These are phyloP conservation scores for Neodiprion fabricii DNA, from an alignment of 1,140 invertebrate species.

Conservation along the genomic window DNA sequence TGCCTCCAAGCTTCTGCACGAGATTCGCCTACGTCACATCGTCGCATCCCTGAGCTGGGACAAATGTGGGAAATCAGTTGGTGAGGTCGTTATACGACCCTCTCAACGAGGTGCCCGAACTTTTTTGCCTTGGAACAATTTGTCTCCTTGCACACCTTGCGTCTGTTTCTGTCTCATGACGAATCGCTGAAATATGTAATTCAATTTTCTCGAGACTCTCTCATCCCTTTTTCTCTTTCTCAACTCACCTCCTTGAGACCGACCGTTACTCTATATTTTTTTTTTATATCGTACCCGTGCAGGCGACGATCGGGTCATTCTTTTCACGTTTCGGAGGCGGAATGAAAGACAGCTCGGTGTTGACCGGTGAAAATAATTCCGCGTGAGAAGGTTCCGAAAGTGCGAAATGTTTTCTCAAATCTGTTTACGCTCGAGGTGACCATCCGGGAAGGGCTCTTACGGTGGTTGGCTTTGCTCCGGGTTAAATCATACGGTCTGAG, in stretches of 20 bases:
- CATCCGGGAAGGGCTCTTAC: neutral
- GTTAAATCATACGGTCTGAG: conserved; percentile 34
- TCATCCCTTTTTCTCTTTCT: conserved; percentile 4
- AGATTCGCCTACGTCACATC: too few relatives aligned
- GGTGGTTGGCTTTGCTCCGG: conserved; percentile 33
- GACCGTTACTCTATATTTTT: too few relatives aligned
- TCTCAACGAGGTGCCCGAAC: conserved; percentile 34
- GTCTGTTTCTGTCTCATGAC: neutral
- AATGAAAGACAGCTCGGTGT: neutral
- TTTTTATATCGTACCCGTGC: neutral
- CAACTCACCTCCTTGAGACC: neutral
- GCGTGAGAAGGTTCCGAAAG: neutral
- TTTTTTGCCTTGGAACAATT: neutral
- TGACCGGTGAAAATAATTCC: conserved; percentile 6
- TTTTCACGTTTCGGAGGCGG: neutral
- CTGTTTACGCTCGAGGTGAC: neutral
- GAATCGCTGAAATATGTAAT: neutral
- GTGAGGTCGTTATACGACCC: conserved; percentile 9
- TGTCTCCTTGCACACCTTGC: neutral
- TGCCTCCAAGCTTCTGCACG: too few relatives aligned
- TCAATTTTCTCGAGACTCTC: neutral
- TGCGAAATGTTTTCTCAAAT: conserved; percentile 12
- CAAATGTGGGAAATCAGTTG: neutral
- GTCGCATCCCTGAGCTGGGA: neutral
- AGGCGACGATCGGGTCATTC: conserved; percentile 1